Evolutionary conservation across 2,888 invertebrate species (phyloP), one percentile per base, ranked within the genome.

Genomic region (Brachyptera putata): DNA sequence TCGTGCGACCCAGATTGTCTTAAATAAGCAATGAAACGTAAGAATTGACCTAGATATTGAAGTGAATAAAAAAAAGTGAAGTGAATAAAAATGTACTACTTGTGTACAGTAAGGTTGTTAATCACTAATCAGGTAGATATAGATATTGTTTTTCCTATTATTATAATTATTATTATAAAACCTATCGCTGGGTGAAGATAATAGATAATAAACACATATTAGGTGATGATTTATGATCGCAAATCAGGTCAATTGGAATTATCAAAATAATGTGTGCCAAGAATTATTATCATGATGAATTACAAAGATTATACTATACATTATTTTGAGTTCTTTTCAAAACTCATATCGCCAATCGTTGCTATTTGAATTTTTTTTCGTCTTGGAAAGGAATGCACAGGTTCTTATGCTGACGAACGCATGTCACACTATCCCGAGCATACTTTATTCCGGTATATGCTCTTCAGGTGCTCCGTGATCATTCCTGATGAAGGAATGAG

Each of bases 21-120:
- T 16, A 53, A 53, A 53, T 53, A 53, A 53, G 53, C 36, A 53
- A 34, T 53, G 53, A 36, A 53, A 53, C 53, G 53, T 53, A 53
- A 53, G 53, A 36, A 36, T 21, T 53, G 53, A 53, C 53, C 53
- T 53, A 53, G n/a, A n/a, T 21, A 36, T 53, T 53, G 26, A n/a
- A 14, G 22, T 22, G 22, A 21, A 46, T 24, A 13, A 46, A 11
- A 46, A 46, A 46, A 46, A 24, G n/a, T 18, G 30, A n/a, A 21
- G 16, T 53, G 30, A 30, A 50, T 16, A 53, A 53, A 53, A 46
- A 46, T 46, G 46, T 30, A 46, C 46, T 3, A 46, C 16, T 46
- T 46, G 46, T 46, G 46, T 46, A 24, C 7, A 21, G 46, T 16
- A n/a, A n/a, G 16, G 24, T 24, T 24, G 21, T 46, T 11, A 16